Conservation (phyloP, 2,797 vertebrate species). For the Enteromius fasciolatus region DNA sequence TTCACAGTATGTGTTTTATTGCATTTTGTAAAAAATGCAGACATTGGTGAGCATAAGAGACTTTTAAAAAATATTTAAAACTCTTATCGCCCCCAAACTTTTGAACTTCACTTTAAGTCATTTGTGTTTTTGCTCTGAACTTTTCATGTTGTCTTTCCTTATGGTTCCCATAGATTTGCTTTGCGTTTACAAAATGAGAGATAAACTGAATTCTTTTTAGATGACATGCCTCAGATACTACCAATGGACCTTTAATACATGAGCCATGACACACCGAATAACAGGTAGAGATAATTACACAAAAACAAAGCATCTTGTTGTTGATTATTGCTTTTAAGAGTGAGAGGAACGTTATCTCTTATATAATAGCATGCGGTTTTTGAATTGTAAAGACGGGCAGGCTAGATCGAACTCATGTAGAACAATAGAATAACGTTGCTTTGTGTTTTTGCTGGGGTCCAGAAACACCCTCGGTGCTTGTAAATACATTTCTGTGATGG, state of each 20-base stretch:
- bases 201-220: background rate
- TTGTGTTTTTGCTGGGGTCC: background rate
- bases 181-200: background rate
- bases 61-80: background rate
- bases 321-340: background rate
- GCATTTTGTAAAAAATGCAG: background rate
- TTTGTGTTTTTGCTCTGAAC: background rate
- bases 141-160: background rate
- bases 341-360: background rate
- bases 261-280: background rate
- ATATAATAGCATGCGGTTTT: background rate
- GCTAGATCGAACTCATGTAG: background rate
- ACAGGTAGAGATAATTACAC: constrained; percentile 13
- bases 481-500: constrained; percentile 4
- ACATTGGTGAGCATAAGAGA: background rate
- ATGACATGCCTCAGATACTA: background rate
- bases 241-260: background rate
- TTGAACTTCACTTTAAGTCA: background rate
- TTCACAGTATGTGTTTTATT: background rate
- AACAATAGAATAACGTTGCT: constrained; percentile 4
- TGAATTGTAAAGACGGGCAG: background rate
- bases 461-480: background rate
- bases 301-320: background rate
- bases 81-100: background rate
- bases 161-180: background rate